Conservation (phyloP, 2,113 vertebrate genomes). For the Halcyon malimbica region DNA sequence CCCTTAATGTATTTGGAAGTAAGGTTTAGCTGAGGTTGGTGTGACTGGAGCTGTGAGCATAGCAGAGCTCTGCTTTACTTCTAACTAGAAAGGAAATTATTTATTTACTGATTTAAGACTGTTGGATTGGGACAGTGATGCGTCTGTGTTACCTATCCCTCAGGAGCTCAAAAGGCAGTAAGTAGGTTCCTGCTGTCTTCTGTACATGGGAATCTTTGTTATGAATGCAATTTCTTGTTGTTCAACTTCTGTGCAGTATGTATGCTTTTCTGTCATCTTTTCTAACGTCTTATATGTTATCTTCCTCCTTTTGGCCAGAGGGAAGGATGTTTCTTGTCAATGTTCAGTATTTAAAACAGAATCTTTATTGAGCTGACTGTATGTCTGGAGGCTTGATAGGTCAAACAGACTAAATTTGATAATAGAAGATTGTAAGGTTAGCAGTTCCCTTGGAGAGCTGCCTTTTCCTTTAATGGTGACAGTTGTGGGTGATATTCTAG, state of each 20-base stretch:
- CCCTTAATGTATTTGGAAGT: background rate
- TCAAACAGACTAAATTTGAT: background rate
- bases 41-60: background rate
- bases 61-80: background rate
- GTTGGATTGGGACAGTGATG: background rate
- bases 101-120: background rate
- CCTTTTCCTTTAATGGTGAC: background rate
- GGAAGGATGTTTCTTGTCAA: background rate
- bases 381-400: background rate
- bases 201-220: background rate
- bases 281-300: background rate
- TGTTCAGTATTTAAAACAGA: background rate
- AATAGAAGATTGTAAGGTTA: background rate
- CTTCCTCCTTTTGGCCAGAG: background rate
- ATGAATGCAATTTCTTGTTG: background rate
- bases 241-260: background rate
- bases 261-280: background rate
- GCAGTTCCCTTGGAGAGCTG: background rate
- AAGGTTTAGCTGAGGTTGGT: background rate
- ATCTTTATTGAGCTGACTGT: background rate
- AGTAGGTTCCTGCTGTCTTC: background rate
- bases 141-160: background rate
- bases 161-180: background rate
- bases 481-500: background rate
- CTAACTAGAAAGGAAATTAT: background rate